Base-by-base conservation (phyloP, 2,797 vertebrate genomes). In the Rachycentron canadum region DNA sequence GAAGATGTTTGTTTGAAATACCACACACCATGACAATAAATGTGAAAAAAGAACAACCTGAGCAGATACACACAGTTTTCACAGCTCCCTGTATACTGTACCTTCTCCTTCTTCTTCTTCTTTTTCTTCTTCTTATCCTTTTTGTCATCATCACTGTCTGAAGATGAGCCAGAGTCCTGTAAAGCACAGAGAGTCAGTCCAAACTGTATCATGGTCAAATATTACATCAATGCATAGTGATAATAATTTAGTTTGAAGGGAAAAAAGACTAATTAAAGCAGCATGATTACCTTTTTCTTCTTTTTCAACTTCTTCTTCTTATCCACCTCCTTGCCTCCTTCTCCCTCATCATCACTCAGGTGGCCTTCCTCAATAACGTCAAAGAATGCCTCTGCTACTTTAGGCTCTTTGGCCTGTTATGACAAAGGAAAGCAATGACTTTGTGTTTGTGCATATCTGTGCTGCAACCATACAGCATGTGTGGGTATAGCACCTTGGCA, bases 321-420 rank as follows among this genome's bases (percentile, higher is more conserved):
- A 0, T 87, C 57, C 23, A 63, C 36, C 13, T 80, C 69, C 12
- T 69, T 13, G 10, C 13, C 69, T 65, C 70, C 86, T n/a, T 92
- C 91, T 60, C 87, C 79, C 79, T 93, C 92, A n/a, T 92, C 90
- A 50, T 93, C 89, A 10, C 89, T 93, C 58, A 92, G 62, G 50
- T 90, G 52, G 25, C 88, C 92, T 0, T 85, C 75, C 4, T 81
- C 87, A 1, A 5, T n/a, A 0, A 21, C 13, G 3, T 47, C n/a
- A 4, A 3, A 19, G 19, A 23, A 5, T 1, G 25, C 3, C 3
- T 38, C 63, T 43, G 12, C 28, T 23, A 41, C 60, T 63, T 83
- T 58, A 17, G 65, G 62, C 8, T 63, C 61, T 34, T 49, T 69
- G 26, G 3, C 40, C 89, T 92, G 82, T 38, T 17, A 50, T 14